Conservation (phyloP, 2,888 invertebrate genomes). For the Allolobophora icterica region DNA sequence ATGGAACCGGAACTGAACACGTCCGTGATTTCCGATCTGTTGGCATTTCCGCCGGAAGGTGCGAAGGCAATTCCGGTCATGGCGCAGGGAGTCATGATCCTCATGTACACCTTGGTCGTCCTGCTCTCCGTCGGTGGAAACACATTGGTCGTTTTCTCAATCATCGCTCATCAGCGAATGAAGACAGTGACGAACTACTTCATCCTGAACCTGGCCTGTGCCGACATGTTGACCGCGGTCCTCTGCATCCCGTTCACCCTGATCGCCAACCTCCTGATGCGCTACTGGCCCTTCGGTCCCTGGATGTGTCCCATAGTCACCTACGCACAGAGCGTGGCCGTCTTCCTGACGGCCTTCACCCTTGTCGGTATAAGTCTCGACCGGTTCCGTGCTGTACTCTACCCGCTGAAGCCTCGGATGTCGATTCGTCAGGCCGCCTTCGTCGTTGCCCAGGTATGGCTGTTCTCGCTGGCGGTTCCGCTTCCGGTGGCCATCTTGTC, state of each 20-base stretch:
- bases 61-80: neutral
- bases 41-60: neutral
- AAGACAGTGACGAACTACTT: constrained; percentile 76
- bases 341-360: constrained; percentile 84
- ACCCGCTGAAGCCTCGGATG: constrained; percentile 74
- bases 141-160: constrained; percentile 25
- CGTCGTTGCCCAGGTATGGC: constrained; percentile 77
- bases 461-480: constrained; percentile 79
- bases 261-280: constrained; percentile 78
- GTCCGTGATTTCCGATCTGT: neutral
- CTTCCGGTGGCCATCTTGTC: constrained; percentile 79
- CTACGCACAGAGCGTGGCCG: constrained; percentile 74
- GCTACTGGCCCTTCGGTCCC: constrained; percentile 86
- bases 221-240: constrained; percentile 66
- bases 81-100: neutral
- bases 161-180: constrained; percentile 23
- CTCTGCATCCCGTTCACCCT: constrained; percentile 70
- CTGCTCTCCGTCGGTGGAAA: constrained; percentile 23
- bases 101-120: constrained; percentile 26
- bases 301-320: constrained; percentile 83
- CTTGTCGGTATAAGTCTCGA: constrained; percentile 88
- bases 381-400: constrained; percentile 87
- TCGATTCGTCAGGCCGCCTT: constrained; percentile 63
- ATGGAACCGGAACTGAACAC: neutral
- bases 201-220: constrained; percentile 64